phyloP scores from a whole-genome alignment of 2,113 vertebrate species.

The Polyodon spathula region DNA sequence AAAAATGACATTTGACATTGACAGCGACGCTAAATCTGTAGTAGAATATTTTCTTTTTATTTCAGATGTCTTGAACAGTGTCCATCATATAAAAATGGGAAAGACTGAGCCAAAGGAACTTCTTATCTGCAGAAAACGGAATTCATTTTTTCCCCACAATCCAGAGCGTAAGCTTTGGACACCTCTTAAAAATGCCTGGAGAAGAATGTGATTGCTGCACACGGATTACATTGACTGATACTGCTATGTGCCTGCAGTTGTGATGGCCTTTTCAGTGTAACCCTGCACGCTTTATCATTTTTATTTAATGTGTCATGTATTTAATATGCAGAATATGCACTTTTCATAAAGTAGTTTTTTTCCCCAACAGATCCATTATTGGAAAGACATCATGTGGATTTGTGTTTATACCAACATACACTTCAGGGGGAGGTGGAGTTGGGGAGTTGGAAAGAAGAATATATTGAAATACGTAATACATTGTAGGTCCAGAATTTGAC shows the following conservation, averaged over 20 bases:
- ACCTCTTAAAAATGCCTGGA: slow-evolving; percentile 26
- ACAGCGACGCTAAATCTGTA: slow-evolving; percentile 22
- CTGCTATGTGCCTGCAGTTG: slow-evolving; percentile 82
- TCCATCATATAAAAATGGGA: slow-evolving; percentile 38
- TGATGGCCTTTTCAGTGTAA: slow-evolving; percentile 76
- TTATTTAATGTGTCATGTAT: slow-evolving; percentile 84
- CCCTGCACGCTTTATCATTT: slow-evolving; percentile 65
- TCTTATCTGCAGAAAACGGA: slow-evolving; percentile 35
- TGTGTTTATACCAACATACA: slow-evolving; percentile 15
- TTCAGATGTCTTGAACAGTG: slow-evolving; percentile 49
- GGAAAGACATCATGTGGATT: slow-evolving; percentile 42
- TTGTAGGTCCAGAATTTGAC: slow-evolving; percentile 12
- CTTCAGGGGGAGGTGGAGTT: neutral
- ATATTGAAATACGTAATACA: too few species aligned
- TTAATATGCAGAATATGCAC: slow-evolving; percentile 84
- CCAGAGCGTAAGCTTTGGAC: slow-evolving; percentile 21
- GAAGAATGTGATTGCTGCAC: slow-evolving; percentile 56
- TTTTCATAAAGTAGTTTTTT: slow-evolving; percentile 45
- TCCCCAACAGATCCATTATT: slow-evolving; percentile 25
- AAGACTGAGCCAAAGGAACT: slow-evolving; percentile 60
- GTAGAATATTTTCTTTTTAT: slow-evolving; percentile 31
- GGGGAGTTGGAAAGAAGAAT: too few species aligned
- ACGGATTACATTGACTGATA: slow-evolving; percentile 52
- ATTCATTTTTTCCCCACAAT: slow-evolving; percentile 15
- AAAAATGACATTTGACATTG: too few species aligned